phyloP scores from a whole-genome alignment of 2,888 invertebrate species.

The Dicycla oo region DNA sequence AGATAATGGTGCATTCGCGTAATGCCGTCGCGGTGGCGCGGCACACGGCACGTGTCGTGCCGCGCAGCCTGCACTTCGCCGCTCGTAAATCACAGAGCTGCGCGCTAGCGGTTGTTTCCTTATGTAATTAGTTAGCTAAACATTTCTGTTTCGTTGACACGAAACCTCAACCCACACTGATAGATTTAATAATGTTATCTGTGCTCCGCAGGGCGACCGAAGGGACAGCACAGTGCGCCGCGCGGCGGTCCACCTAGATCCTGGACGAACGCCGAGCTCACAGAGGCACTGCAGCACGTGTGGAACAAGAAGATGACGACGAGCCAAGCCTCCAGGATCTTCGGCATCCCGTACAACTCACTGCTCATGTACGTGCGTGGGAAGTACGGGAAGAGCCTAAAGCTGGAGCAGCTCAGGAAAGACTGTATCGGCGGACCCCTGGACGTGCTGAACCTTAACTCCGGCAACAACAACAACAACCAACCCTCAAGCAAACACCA shows the following conservation, averaged over 20 bases:
- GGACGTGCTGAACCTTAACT: slow-evolving; percentile 92
- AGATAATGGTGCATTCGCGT: slow-evolving; percentile 86
- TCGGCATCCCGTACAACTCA: slow-evolving; percentile 98
- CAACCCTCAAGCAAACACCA: slow-evolving; percentile 89
- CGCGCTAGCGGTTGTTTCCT: slow-evolving; percentile 69
- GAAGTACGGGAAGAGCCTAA: slow-evolving; percentile 97
- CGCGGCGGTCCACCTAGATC: slow-evolving; percentile 97
- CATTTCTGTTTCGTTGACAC: slow-evolving; percentile 73
- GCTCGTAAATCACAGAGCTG: slow-evolving; percentile 83
- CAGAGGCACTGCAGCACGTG: slow-evolving; percentile 97
- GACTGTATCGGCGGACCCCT: slow-evolving; percentile 96
- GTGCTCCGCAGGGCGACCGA: slow-evolving; percentile 92
- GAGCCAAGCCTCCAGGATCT: slow-evolving; percentile 96
- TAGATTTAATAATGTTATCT: slow-evolving; percentile 56
- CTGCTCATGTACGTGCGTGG: slow-evolving; percentile 97
- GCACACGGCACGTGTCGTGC: slow-evolving; percentile 85
- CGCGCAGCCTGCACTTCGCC: slow-evolving; percentile 75
- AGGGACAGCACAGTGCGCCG: slow-evolving; percentile 97
- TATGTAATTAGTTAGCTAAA: slow-evolving; percentile 82
- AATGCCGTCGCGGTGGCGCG: slow-evolving; percentile 76
- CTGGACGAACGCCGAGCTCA: slow-evolving; percentile 97
- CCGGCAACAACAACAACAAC: slow-evolving; percentile 91
- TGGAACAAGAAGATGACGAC: slow-evolving; percentile 99
- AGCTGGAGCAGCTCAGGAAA: slow-evolving; percentile 96
- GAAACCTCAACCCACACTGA: slow-evolving; percentile 63